Evolutionary conservation across 2,888 invertebrate species (phyloP), one percentile per base, ranked within the genome.

Genomic region (Cloeon dipterum): DNA sequence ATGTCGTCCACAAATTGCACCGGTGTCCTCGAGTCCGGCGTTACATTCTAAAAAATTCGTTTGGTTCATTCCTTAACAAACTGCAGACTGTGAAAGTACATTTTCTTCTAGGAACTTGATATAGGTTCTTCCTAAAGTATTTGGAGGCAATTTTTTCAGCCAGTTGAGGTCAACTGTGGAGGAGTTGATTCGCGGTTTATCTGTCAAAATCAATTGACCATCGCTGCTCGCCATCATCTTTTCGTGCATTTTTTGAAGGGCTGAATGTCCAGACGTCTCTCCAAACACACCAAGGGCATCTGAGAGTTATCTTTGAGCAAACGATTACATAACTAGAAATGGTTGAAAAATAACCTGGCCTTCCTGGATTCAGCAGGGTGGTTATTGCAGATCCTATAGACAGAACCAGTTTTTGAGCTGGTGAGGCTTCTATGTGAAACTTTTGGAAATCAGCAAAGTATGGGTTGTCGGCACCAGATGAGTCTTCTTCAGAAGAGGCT

Each of bases 241-340:
- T 29, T 62, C 53, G 37, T 68, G 62, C 58, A 94, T 81, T 47
- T 69, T 63, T 42, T 61, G 61, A 4, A 91, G 61, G 3, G 89
- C 79, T 33, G 52, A 53, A 26, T 52, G 47, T 32, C 74, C 91
- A 8, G 91, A 86, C 1, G 88, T 81, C 61, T 96, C 94, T 2
- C 89, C 91, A 46, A 93, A 65, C 44, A 86, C 82, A 17, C 93
- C 89, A 45, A 96, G 83, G 85, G 91, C 88, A 52, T 96, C 93
- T 64, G 46, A n/a, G 41, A 26, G 25, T 33, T 19, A 34, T 20
- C 17, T 26, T 16, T 19, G 2, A 8, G 13, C 13, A 20, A 21
- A 5, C 19, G 20, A 32, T 7, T 20, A 36, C n/a, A 26, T 21
- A 14, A 32, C 16, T 16, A 29, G n/a, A 11, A 21, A 14, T 11